A percentile compares a stretch with the other conserved stretches of the same genome.
These are phyloP conservation scores for Myotis yumanensis DNA, from an alignment of 2,113 vertebrate species.

Conservation along the genomic window DNA sequence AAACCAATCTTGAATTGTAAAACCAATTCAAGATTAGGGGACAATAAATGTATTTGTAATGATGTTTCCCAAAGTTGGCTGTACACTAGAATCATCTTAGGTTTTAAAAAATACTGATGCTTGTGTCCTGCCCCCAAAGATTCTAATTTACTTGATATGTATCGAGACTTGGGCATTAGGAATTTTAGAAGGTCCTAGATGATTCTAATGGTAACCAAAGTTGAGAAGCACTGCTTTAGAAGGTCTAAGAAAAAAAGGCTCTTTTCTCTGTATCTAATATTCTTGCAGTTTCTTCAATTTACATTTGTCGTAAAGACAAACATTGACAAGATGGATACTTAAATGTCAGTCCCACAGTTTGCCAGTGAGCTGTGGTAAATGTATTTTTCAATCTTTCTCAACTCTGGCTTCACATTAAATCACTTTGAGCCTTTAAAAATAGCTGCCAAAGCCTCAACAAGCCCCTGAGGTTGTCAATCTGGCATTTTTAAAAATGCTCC, in stretches of 20 bases:
- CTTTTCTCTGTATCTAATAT: neutral
- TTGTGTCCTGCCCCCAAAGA: neutral
- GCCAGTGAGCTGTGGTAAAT: neutral
- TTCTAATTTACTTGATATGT: neutral
- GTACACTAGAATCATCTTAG: neutral
- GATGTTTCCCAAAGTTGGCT: neutral
- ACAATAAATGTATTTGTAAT: neutral
- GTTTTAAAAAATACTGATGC: neutral
- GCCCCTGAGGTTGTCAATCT: neutral
- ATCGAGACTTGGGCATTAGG: neutral
- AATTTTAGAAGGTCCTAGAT: neutral
- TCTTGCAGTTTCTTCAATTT: neutral
- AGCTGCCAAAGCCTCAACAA: neutral
- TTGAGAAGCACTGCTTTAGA: neutral
- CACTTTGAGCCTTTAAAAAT: neutral
- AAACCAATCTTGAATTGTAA: neutral
- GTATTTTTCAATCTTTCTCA: neutral
- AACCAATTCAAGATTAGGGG: neutral
- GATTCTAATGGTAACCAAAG: neutral
- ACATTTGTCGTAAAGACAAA: slow-evolving; percentile 7
- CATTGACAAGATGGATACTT: neutral
- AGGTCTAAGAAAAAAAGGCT: neutral
- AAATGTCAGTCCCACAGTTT: neutral
- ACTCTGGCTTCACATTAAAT: neutral
- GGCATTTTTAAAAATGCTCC: slow-evolving; percentile 15